Evolutionary conservation across 1,140 invertebrate genomes (phyloP).

Genomic region (Oppia nitens): DNA sequence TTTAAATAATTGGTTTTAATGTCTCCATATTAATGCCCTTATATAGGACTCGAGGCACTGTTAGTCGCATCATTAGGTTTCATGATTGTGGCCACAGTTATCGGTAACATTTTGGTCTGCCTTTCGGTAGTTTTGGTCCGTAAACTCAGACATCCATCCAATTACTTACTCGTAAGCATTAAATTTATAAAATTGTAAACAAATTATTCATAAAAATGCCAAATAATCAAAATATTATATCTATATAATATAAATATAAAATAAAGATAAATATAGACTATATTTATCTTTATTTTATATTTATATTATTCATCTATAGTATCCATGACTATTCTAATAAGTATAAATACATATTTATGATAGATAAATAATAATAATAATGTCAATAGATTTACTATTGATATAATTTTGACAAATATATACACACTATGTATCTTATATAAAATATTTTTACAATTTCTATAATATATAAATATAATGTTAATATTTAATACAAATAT

Average conservation of each 20-base stretch:
- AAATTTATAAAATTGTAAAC: no score
- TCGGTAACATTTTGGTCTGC: constrained; percentile 72
- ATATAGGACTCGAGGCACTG: constrained; percentile 6
- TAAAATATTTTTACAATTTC: neutral
- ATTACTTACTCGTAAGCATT: constrained; percentile 48
- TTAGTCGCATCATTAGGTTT: constrained; percentile 52
- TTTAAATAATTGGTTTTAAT: neutral
- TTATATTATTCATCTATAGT: no score
- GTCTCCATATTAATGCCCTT: neutral
- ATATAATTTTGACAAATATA: neutral
- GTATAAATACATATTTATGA: no score
- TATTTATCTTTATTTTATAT: no score
- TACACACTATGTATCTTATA: neutral
- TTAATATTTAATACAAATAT: neutral
- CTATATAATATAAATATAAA: no score
- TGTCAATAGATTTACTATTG: neutral
- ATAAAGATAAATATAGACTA: no score
- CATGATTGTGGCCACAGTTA: constrained; percentile 71
- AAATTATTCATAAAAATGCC: no score
- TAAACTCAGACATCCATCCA: constrained; percentile 46
- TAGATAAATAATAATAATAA: no score
- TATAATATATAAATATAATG: neutral
- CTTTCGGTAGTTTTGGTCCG: constrained; percentile 69
- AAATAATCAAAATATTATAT: no score
- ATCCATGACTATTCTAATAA: no score